These are phyloP conservation scores for Sula dactylatra DNA, from an alignment of 2,113 vertebrate species.

Conservation along the genomic window DNA sequence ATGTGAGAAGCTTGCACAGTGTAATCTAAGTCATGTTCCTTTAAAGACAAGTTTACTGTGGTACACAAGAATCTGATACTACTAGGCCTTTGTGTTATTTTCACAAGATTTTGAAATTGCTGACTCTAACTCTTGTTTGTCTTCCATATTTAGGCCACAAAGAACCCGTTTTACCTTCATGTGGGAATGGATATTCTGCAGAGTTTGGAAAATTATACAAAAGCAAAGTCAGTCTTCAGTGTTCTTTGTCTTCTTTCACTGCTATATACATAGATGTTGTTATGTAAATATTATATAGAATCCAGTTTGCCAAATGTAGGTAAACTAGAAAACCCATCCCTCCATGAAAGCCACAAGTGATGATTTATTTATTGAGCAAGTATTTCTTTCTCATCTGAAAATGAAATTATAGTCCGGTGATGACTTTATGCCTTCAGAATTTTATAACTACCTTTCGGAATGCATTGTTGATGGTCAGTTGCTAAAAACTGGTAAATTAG, in stretches of 20 bases:
- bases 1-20: not conserved
- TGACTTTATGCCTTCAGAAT: not conserved
- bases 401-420: not conserved
- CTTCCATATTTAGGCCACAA: slow-evolving; percentile 85
- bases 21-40: not conserved
- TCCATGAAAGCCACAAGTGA: not conserved
- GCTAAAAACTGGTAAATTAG: not conserved
- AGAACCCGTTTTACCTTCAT: slow-evolving; percentile 98
- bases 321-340: not conserved
- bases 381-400: not conserved
- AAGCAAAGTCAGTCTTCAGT: slow-evolving; percentile 84
- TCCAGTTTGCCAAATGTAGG: not conserved
- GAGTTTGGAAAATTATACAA: slow-evolving; percentile 95
- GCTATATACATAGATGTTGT: not conserved
- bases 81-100: not conserved
- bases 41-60: not conserved
- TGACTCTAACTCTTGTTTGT: not conserved
- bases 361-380: not conserved
- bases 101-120: not conserved
- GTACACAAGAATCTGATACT: not conserved
- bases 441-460: not conserved
- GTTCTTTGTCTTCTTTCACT: slow-evolving; percentile 2
- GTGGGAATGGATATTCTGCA: slow-evolving; percentile 98
- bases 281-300: not conserved
- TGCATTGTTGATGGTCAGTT: not conserved